Percentiles rank a stretch among this genome's conserved stretches.
Conservation (phyloP, 2,797 vertebrate genomes). For the Cheirogaleus major region DNA sequence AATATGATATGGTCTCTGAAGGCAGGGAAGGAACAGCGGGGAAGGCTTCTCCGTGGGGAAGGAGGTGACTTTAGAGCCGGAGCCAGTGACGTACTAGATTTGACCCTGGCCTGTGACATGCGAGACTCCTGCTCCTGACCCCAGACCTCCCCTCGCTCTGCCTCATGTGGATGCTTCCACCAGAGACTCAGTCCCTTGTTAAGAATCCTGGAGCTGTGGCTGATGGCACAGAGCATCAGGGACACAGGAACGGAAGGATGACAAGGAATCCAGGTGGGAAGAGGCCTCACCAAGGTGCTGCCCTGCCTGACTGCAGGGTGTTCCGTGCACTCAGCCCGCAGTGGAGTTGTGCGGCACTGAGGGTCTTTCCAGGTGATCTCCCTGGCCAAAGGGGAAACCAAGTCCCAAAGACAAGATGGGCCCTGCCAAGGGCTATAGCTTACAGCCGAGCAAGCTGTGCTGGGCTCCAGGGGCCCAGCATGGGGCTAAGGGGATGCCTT, state of each 20-base stretch:
- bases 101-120: background rate
- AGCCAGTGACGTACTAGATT: background rate
- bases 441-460: background rate
- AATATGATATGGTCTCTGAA: background rate
- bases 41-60: background rate
- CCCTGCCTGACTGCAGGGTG: background rate
- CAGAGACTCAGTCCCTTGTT: background rate
- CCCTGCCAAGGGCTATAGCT: background rate
- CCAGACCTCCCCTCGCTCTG: background rate
- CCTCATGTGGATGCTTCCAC: background rate
- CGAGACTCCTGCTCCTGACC: background rate
- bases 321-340: background rate
- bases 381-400: background rate
- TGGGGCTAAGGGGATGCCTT: background rate
- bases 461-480: background rate
- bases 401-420: background rate
- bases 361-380: background rate
- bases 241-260: background rate
- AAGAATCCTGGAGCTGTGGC: background rate
- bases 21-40: background rate
- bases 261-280: rapidly evolving
- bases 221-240: background rate
- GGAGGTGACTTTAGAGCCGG: background rate
- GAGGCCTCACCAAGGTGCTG: background rate
- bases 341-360: background rate